Percentiles rank a stretch among this genome's conserved stretches.
These are phyloP conservation scores for Asarcornis scutulata DNA, from an alignment of 2,113 vertebrate species.

Conservation along the genomic window DNA sequence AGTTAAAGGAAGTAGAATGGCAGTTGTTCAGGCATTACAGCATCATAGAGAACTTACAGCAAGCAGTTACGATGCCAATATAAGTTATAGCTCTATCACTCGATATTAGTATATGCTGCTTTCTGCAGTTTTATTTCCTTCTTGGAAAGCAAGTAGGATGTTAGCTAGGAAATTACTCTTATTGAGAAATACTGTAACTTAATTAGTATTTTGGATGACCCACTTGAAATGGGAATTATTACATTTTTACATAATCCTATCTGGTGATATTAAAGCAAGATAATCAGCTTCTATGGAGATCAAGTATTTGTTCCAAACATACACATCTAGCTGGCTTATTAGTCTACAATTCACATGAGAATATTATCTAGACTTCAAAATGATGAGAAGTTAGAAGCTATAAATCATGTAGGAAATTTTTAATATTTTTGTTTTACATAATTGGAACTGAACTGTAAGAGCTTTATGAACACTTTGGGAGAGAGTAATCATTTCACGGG, in stretches of 20 bases:
- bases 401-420: background rate
- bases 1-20: background rate
- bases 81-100: background rate
- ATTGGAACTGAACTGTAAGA: background rate
- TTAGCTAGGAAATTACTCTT: constrained; percentile 37
- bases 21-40: background rate
- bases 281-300: background rate
- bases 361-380: background rate
- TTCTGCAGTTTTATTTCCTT: constrained; percentile 51
- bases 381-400: background rate
- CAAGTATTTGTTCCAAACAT: background rate
- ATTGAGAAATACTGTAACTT: constrained; percentile 30
- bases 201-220: constrained; percentile 38
- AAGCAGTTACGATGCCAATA: background rate
- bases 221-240: constrained; percentile 23
- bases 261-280: constrained; percentile 13
- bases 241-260: constrained; percentile 20
- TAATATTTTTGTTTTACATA: background rate
- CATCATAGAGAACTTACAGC: background rate
- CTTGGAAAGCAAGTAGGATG: constrained; percentile 38
- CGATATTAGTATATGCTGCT: background rate
- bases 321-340: background rate
- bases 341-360: background rate
- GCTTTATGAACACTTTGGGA: background rate
- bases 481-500: background rate